A percentile compares a stretch with the other conserved stretches of the same genome.
These are phyloP conservation scores for Planococcus citri DNA, from an alignment of 1,140 invertebrate species.

Conservation along the genomic window DNA sequence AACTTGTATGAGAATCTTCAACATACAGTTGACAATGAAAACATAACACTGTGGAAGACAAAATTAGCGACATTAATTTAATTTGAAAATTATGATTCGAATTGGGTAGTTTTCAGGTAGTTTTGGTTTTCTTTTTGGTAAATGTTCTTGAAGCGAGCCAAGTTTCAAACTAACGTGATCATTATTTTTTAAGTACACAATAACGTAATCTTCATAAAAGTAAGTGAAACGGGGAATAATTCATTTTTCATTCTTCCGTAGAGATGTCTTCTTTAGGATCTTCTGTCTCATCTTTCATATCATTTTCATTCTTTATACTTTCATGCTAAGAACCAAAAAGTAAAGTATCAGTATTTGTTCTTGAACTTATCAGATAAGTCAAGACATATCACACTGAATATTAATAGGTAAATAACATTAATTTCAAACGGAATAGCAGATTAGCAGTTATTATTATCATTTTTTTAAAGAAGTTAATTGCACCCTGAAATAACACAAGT, in stretches of 20 bases:
- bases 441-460: no score
- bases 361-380: no score
- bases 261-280: not conserved
- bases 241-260: not conserved
- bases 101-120: not conserved
- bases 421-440: no score
- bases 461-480: no score
- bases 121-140: not conserved
- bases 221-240: not conserved
- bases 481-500: no score
- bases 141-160: not conserved
- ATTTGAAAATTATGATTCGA: not conserved
- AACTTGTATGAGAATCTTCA: not conserved
- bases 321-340: not conserved
- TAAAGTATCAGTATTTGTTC: not conserved
- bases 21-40: not conserved
- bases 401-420: no score
- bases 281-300: not conserved
- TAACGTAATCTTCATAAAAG: not conserved
- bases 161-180: not conserved
- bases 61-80: not conserved
- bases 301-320: constrained; percentile 7
- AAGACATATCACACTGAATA: no score
- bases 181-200: not conserved
- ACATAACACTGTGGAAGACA: not conserved